Evolutionary conservation across 2,797 vertebrate genomes (phyloP), one percentile per base, ranked within the genome.

Genomic region (Periparus ater): DNA sequence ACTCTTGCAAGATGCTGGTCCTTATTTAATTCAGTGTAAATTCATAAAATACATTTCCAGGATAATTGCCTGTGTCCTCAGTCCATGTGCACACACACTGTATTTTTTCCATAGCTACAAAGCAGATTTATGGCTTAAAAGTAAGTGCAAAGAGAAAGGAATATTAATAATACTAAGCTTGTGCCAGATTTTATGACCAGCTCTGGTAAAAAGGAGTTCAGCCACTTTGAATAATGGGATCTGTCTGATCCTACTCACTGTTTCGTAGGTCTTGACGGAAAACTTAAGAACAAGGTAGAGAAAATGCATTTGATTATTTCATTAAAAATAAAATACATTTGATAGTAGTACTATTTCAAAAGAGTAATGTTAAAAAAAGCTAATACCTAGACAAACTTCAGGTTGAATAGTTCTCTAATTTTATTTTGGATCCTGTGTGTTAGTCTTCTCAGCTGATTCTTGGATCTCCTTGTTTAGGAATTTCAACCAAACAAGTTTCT

Each of bases 51-150:
- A 96, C 95, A 96, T 96, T 96, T 92, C 67, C 13, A 16, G 91
- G 76, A 82, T 97, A 97, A 97, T 88, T 96, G 78, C 18, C 90
- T 80, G 42, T 92, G 70, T 97, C 82, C 88, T 97, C 91, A 96
- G 57, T 85, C 88, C 60, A 53, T 55, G 73, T 89, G 70, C 36
- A 61, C 10, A 6, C 22, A 30, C 36, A 14, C 62, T 93, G 60
- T 88, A 94, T 93, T 96, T 94, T 85, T 84, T 92, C 86, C 84
- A 87, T 89, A 95, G 91, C 96, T 85, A 70, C 60, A 97, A 96
- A 97, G 45, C 89, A 97, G 95, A 97, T 97, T 96, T 97, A 94
- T 93, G 95, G 62, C 77, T 96, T 96, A 89, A 91, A 97, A 96
- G 74, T 93, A 57, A 93, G 68, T 45, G 5, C 44, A 92, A 85